Percentiles rank a stretch among this genome's conserved stretches.
Evolutionary conservation across 2,888 invertebrate species (phyloP).

Genomic region (Tridacna crocea): DNA sequence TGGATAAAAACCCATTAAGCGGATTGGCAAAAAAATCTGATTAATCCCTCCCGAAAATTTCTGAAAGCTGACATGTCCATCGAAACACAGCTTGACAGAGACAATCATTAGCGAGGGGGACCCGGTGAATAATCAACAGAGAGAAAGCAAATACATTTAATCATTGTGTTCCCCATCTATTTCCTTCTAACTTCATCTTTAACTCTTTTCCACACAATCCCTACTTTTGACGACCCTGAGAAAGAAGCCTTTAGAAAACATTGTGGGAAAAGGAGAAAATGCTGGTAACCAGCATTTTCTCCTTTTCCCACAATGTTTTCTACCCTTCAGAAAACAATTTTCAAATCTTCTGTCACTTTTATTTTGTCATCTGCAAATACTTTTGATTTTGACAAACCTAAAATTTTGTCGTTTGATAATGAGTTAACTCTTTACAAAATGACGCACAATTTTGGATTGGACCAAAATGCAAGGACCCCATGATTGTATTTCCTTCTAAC

Average conservation of each 20-base stretch:
- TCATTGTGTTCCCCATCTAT: background rate
- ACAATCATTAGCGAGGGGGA: constrained; percentile 47
- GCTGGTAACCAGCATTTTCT: background rate
- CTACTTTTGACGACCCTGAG: too few species aligned
- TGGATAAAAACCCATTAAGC: constrained; percentile 55
- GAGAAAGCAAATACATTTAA: constrained; percentile 29
- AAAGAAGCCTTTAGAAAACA: background rate
- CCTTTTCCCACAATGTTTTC: constrained; percentile 9
- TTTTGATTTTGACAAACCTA: too few species aligned
- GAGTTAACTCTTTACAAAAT: too few species aligned
- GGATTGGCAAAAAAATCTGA: constrained; percentile 58
- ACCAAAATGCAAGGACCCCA: too few species aligned
- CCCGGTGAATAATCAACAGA: constrained; percentile 46
- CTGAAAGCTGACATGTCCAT: constrained; percentile 56
- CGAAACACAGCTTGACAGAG: constrained; percentile 61
- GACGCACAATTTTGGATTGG: too few species aligned
- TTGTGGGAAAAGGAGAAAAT: background rate
- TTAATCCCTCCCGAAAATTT: constrained; percentile 51
- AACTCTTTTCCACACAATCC: background rate
- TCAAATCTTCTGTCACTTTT: too few species aligned
- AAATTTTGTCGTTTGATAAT: too few species aligned
- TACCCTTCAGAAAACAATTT: too few species aligned
- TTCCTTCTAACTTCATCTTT: background rate
- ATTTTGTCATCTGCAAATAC: too few species aligned
- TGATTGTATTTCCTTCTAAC: too few species aligned